Percentiles rank a stretch among this genome's conserved stretches.
These are phyloP conservation scores for Apostichopus japonicus DNA, from an alignment of 35 echinoderm and acorn worm genomes.

Conservation along the genomic window DNA sequence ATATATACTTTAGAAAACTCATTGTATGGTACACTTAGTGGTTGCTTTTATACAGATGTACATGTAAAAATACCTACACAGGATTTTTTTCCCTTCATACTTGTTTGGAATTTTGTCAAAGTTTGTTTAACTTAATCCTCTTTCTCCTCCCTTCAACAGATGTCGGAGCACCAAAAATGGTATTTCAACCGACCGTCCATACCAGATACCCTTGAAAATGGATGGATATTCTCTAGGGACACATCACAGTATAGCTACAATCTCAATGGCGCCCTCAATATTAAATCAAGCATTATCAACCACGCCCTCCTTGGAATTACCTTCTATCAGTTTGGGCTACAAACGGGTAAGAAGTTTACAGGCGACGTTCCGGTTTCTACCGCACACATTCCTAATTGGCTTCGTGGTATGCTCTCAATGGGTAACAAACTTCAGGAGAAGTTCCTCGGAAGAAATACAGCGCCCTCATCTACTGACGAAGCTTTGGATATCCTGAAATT, in stretches of 20 bases:
- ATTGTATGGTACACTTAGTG: too few relatives aligned
- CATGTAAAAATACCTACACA: too few relatives aligned
- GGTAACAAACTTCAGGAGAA: neutral
- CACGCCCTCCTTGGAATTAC: slow-evolving; percentile 52
- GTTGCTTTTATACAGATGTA: too few relatives aligned
- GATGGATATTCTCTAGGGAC: slow-evolving; percentile 13
- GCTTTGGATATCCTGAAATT: slow-evolving; percentile 21
- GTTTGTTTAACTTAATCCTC: too few relatives aligned
- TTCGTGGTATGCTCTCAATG: slow-evolving; percentile 35
- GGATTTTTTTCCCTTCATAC: too few relatives aligned
- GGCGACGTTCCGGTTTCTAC: neutral
- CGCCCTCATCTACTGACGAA: neutral
- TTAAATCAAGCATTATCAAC: slow-evolving; percentile 6
- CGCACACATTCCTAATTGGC: slow-evolving; percentile 7
- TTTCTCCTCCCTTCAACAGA: too few relatives aligned
- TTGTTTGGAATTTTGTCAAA: too few relatives aligned
- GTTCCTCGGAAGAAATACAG: neutral
- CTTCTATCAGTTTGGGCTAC: slow-evolving; percentile 36
- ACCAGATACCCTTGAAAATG: neutral
- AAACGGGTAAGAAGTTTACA: slow-evolving; percentile 11
- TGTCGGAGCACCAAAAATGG: too few relatives aligned
- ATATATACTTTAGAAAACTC: too few relatives aligned
- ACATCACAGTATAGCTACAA: slow-evolving; percentile 32
- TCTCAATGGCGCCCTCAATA: neutral
- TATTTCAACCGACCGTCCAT: too few relatives aligned